Conservation (phyloP, 2,888 invertebrate genomes). For the Stenolophus ochropezus region DNA sequence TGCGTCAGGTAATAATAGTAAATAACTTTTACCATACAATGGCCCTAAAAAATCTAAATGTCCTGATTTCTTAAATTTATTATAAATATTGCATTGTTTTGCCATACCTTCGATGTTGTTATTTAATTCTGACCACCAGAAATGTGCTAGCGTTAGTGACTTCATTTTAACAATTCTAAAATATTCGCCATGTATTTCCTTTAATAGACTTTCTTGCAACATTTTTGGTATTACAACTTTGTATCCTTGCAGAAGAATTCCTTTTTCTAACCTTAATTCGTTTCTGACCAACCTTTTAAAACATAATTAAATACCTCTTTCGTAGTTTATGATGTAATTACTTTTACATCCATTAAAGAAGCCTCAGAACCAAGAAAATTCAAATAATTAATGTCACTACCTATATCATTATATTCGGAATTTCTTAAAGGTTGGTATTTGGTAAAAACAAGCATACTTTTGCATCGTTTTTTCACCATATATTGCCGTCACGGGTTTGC, state of each 20-base stretch:
- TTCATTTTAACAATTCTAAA: constrained; percentile 27
- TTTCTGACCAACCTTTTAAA: constrained; percentile 6
- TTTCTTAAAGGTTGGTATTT: background rate
- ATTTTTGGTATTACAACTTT: background rate
- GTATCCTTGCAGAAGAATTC: constrained; percentile 12
- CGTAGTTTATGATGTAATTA: background rate
- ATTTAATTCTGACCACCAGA: constrained; percentile 55
- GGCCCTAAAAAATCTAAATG: constrained; percentile 62
- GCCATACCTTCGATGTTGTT: constrained; percentile 23
- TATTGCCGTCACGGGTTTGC: constrained; percentile 7
- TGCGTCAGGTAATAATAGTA: constrained; percentile 60
- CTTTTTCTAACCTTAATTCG: background rate
- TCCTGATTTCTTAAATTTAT: constrained; percentile 58
- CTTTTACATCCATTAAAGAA: constrained; percentile 1
- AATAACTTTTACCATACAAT: constrained; percentile 59
- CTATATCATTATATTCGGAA: background rate
- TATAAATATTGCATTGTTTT: constrained; percentile 41
- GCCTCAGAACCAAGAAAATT: background rate
- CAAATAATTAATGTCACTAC: background rate
- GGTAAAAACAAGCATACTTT: constrained; percentile 4
- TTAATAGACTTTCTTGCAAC: background rate
- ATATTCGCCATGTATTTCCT: constrained; percentile 1
- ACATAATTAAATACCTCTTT: background rate
- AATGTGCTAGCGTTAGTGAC: constrained; percentile 12
- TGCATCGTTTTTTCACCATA: background rate